Conservation (phyloP, 2,797 vertebrate genomes). For the Diceros bicornis region DNA sequence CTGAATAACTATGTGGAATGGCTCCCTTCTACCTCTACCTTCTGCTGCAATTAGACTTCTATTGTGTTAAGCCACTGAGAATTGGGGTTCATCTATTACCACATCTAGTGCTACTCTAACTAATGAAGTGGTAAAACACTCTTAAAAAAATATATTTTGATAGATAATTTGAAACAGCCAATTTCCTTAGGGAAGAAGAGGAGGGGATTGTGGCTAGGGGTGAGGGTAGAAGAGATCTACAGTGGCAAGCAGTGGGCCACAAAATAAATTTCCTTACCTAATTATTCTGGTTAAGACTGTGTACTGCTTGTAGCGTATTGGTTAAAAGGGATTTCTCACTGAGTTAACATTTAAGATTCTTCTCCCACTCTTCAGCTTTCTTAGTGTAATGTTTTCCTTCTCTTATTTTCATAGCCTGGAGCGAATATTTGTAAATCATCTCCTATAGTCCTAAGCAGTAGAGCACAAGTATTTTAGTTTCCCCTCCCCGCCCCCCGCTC, state of each 20-base stretch:
- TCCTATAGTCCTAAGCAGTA: background rate
- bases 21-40: background rate
- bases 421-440: conserved; percentile 51
- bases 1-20: background rate
- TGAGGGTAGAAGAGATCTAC: background rate
- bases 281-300: conserved; percentile 28
- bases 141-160: conserved; percentile 33
- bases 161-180: conserved; percentile 45
- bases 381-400: background rate
- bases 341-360: conserved; percentile 1
- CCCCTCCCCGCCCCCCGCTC: background rate
- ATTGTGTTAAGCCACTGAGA: background rate
- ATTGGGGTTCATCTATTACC: background rate
- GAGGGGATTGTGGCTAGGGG: background rate
- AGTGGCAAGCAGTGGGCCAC: background rate
- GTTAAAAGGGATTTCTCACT: conserved; percentile 43
- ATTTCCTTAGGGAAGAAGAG: background rate
- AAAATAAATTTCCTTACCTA: background rate
- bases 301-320: background rate
- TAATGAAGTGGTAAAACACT: conserved; percentile 31
- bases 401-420: conserved; percentile 26
- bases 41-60: background rate
- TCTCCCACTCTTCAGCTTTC: conserved; percentile 28
- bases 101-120: background rate
- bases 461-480: conserved; percentile 37